Percentiles rank a stretch among this genome's conserved stretches.
phyloP scores from a whole-genome alignment of 1,140 invertebrate species.

The Drosophila miranda region DNA sequence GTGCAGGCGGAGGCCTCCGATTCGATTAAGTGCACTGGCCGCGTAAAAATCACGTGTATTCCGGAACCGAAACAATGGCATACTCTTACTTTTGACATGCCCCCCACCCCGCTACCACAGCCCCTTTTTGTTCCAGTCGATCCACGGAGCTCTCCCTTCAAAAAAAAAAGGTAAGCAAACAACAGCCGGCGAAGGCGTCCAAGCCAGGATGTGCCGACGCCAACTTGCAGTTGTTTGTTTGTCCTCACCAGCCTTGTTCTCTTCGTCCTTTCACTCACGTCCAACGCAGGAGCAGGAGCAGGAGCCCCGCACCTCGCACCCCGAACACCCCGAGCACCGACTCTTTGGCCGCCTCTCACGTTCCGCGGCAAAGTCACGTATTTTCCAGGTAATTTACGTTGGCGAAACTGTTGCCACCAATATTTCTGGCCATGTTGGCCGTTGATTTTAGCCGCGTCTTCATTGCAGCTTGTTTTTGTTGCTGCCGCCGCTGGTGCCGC shows the following conservation, averaged over 20 bases:
- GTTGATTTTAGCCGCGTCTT: constrained; percentile 65
- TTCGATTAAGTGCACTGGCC: constrained; percentile 64
- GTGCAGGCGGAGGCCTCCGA: constrained; percentile 27
- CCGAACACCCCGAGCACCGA: not conserved
- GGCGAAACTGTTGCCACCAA: constrained; percentile 78
- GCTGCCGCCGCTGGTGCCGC: constrained; percentile 20
- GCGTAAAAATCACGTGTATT: constrained; percentile 67
- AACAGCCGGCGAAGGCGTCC: constrained; percentile 28
- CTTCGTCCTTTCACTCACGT: constrained; percentile 49
- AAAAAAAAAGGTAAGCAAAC: constrained; percentile 14
- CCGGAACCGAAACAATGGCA: constrained; percentile 5
- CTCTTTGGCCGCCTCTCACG: constrained; percentile 50
- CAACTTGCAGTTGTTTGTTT: constrained; percentile 60
- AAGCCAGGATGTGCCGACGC: constrained; percentile 25
- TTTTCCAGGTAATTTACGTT: constrained; percentile 81
- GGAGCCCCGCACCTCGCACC: no score
- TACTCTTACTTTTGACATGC: no score
- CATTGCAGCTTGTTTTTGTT: constrained; percentile 22
- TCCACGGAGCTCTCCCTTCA: not conserved
- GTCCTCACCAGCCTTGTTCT: constrained; percentile 37
- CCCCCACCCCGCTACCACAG: no score
- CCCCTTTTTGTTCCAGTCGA: no score
- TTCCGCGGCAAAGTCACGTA: constrained; percentile 75
- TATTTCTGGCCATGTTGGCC: constrained; percentile 70
- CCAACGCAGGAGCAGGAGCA: not conserved